phyloP scores from a whole-genome alignment of 2,113 vertebrate genomes.

The Sinocyclocheilus maitianheensis region DNA sequence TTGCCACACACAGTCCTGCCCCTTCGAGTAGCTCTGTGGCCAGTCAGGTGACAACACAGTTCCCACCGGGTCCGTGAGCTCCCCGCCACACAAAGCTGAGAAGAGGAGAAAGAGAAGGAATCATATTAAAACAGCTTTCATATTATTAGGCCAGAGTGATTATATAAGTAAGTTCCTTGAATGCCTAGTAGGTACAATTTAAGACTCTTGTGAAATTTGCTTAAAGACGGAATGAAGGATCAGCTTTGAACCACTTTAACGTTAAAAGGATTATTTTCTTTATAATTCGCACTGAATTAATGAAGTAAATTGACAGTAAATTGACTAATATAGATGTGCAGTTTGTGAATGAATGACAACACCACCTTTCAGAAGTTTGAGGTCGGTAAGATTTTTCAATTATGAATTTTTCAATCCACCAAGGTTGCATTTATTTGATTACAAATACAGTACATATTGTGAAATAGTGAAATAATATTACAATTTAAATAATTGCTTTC shows the following conservation, averaged over 20 bases:
- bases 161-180: not conserved
- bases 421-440: not conserved
- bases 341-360: not conserved
- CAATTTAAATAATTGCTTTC: not conserved
- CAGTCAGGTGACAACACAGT: conserved; percentile 91
- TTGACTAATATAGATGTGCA: not conserved
- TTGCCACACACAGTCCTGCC: conserved; percentile 89
- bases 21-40: conserved; percentile 90
- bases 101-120: conserved; percentile 22
- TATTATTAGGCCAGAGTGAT: not conserved
- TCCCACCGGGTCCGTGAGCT: conserved; percentile 81
- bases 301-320: not conserved
- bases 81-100: conserved; percentile 87
- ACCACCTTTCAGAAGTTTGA: not conserved
- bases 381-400: not conserved
- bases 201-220: not conserved
- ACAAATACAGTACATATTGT: not conserved
- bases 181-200: not conserved
- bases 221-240: not conserved
- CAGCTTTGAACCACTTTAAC: not conserved
- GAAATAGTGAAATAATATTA: not conserved
- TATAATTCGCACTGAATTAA: not conserved
- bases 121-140: not conserved
- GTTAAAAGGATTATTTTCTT: not conserved
- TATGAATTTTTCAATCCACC: not conserved